Percentiles rank a stretch among this genome's conserved stretches.
phyloP scores from a whole-genome alignment of 2,797 vertebrate species.

The Columba guinea region DNA sequence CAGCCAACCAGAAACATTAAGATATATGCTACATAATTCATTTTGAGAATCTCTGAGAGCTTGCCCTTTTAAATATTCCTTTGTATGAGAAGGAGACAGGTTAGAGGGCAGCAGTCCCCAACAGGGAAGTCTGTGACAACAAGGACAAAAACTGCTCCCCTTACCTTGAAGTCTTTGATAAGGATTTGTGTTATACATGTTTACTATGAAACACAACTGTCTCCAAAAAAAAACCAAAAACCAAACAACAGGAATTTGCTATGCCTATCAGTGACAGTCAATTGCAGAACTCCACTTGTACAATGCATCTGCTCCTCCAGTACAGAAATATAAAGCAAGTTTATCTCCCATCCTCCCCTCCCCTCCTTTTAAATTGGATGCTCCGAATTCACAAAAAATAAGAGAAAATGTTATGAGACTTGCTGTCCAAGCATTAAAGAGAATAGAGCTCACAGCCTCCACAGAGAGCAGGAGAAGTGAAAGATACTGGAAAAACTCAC shows the following conservation, averaged over 20 bases:
- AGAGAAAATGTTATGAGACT: neutral
- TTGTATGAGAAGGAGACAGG: neutral
- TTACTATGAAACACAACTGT: neutral
- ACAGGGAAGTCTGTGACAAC: neutral
- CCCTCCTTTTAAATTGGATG: neutral
- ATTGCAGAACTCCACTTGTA: neutral
- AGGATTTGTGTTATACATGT: neutral
- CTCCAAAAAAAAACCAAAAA: neutral
- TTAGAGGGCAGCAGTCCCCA: slow-evolving; percentile 39
- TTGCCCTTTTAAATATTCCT: slow-evolving; percentile 18
- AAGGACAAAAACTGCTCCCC: neutral
- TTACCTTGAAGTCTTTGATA: neutral
- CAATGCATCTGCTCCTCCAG: neutral
- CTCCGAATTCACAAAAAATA: neutral
- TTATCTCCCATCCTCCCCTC: neutral
- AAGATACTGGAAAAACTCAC: neutral
- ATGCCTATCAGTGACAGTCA: neutral
- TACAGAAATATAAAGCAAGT: neutral
- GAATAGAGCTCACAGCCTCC: neutral
- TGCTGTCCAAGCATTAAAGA: neutral
- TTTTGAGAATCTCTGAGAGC: neutral
- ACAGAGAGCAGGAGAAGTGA: neutral
- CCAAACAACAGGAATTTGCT: neutral
- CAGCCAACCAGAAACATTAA: slow-evolving; percentile 43
- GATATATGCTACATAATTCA: neutral